A percentile compares a stretch with the other conserved stretches of the same genome.
phyloP scores from a whole-genome alignment of 1,140 invertebrate species.

The Galendromus occidentalis region DNA sequence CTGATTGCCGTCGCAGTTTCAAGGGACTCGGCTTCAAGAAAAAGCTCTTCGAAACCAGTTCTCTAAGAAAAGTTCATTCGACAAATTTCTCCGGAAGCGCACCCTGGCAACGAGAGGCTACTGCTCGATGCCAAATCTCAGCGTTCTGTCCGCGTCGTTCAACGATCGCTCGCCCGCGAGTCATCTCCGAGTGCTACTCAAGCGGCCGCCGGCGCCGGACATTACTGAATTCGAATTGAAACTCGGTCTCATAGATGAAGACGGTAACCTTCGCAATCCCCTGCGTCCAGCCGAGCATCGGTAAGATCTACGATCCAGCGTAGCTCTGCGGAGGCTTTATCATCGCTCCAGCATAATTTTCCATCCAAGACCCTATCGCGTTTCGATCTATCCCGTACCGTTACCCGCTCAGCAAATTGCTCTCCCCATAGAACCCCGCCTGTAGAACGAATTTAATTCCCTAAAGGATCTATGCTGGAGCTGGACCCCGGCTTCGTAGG shows the following conservation, averaged over 20 bases:
- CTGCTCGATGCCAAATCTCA: background rate
- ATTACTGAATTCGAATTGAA: background rate
- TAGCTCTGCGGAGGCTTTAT: background rate
- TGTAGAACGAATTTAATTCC: too few relatives aligned
- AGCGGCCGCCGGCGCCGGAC: background rate
- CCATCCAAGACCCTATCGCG: too few relatives aligned
- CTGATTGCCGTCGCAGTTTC: background rate
- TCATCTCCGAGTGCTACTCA: background rate
- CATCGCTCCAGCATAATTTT: too few relatives aligned
- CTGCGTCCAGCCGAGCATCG: background rate
- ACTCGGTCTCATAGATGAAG: background rate
- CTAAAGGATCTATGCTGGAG: too few relatives aligned
- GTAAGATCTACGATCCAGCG: background rate
- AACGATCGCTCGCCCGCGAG: slow-evolving; percentile 7
- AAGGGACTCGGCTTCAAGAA: slow-evolving; percentile 9
- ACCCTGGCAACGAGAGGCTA: background rate
- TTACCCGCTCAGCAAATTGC: too few relatives aligned
- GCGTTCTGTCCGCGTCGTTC: background rate
- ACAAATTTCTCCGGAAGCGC: background rate
- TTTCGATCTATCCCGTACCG: too few relatives aligned
- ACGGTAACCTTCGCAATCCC: background rate
- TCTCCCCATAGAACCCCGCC: too few relatives aligned
- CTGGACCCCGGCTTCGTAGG: too few relatives aligned
- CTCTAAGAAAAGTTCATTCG: slow-evolving; percentile 8
- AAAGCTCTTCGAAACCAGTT: slow-evolving; percentile 6